phyloP scores from a whole-genome alignment of 2,797 vertebrate genomes.

The Bothrops alternatus region DNA sequence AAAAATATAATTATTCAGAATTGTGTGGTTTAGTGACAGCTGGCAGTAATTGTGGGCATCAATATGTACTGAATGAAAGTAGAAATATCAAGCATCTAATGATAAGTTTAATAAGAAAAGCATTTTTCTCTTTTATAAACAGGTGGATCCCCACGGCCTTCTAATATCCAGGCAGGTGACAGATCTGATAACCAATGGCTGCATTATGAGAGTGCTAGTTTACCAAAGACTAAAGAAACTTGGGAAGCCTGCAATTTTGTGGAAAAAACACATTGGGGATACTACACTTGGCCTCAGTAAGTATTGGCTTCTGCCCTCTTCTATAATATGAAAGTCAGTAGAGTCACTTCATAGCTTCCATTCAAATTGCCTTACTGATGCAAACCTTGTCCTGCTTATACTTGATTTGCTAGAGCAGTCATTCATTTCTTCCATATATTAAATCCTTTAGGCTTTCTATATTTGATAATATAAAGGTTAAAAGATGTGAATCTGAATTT shows the following conservation, averaged over 20 bases:
- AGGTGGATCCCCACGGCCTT: constrained; percentile 77
- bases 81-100: not conserved
- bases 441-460: not conserved
- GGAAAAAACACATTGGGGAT: constrained; percentile 98
- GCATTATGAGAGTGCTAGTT: constrained; percentile 84
- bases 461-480: not conserved
- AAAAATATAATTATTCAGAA: not conserved
- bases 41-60: not conserved
- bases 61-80: not conserved
- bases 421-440: not conserved
- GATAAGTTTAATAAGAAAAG: not conserved
- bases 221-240: constrained; percentile 84
- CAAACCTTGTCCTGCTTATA: not conserved
- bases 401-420: not conserved
- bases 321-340: not conserved
- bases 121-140: constrained; percentile 28
- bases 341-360: not conserved
- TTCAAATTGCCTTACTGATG: not conserved
- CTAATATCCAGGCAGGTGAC: constrained; percentile 80
- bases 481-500: not conserved
- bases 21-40: not conserved
- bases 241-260: constrained; percentile 90
- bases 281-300: constrained; percentile 93
- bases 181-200: constrained; percentile 93
- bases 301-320: constrained; percentile 30